phyloP scores from a whole-genome alignment of 2,888 invertebrate species.

The Tenthredo livida region DNA sequence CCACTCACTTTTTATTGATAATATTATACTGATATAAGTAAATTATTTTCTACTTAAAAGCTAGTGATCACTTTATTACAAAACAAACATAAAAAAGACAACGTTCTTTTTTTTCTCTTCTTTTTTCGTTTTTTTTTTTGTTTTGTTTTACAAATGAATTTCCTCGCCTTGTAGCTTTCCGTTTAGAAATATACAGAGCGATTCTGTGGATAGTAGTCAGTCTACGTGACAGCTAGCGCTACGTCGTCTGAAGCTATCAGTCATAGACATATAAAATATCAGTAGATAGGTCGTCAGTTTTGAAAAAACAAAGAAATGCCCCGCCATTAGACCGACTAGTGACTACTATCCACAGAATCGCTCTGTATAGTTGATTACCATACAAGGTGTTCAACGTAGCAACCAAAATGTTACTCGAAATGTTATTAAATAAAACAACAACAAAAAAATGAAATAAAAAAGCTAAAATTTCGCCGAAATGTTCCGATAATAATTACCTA shows the following conservation, averaged over 20 bases:
- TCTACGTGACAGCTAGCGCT: no score
- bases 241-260: no score
- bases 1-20: slow-evolving; percentile 23
- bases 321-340: no score
- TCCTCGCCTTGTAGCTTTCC: neutral
- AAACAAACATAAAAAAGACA: neutral
- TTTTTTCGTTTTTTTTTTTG: no score
- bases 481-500: neutral
- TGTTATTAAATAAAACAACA: neutral
- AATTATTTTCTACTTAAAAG: neutral
- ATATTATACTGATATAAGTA: neutral
- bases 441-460: neutral
- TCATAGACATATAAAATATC: no score
- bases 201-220: no score
- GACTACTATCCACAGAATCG: no score
- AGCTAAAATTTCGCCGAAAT: neutral
- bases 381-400: neutral
- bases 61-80: slow-evolving; percentile 19
- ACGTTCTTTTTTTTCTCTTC: neutral
- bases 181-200: neutral
- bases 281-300: no score
- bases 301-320: no score
- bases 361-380: neutral
- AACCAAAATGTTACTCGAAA: no score
- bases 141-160: neutral